Evolutionary conservation across 2,113 vertebrate species (phyloP), one percentile per base, ranked within the genome.

Genomic region (chimpanzee (Pan troglodytes)): DNA sequence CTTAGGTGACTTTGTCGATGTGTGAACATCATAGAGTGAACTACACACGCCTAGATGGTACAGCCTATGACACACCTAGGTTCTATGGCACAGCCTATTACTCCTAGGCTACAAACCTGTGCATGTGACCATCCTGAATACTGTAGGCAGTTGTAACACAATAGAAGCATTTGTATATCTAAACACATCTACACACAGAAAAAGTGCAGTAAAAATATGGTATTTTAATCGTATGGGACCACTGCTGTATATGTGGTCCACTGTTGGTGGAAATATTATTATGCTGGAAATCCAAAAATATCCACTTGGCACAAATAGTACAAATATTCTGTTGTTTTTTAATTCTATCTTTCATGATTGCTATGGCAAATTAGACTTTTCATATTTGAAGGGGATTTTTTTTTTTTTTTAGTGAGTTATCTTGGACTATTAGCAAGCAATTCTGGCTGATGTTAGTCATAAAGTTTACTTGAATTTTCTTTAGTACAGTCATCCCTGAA

Each of bases 391-490:
- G 61, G 27, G 67, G 25, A 18, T 79, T 82, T 80, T 92, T 57
- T 23, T 27, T 45, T 45, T 45, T 45, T 45, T 45, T 45, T 45
- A 45, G 64, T 61, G 52, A 83, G 17, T 79, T 82, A 27, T 68
- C 52, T 83, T 87, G 35, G 38, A 73, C 38, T 67, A 48, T 78
- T 82, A 91, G 14, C 32, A 94, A 73, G 40, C 55, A 67, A 11
- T 55, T 83, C 43, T 94, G 45, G 50, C 38, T 79, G 35, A 45
- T 79, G 45, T 82, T 73, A 67, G 73, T 50, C 45, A 92, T 78
- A 79, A 90, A 82, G 23, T 45, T 88, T 30, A 38, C 32, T 76
- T 92, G 78, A 30, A 67, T 92, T 96, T 86, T 91, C 50, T 92
- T 9, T n/a, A 89, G 14, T 45, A 64, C 17, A 48, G 17, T 57